Percentiles rank a stretch among this genome's conserved stretches.
Evolutionary conservation across 2,113 vertebrate genomes (phyloP).

Genomic region (Alouatta palliata): DNA sequence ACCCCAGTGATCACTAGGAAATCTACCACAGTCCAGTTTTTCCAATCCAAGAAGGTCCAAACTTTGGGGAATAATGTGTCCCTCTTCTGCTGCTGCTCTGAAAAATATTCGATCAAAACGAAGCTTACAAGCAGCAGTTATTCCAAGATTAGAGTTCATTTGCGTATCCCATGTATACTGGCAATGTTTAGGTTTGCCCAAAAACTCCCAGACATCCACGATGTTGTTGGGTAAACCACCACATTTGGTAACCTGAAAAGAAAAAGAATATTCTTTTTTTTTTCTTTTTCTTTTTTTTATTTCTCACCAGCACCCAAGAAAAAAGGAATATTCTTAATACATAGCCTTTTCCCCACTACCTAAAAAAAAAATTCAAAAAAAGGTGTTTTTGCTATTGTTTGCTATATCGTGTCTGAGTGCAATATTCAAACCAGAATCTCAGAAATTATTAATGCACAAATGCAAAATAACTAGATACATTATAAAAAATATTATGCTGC

Average conservation of each 20-base stretch:
- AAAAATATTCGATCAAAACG: slow-evolving; percentile 95
- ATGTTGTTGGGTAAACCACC: slow-evolving; percentile 87
- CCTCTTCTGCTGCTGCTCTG: slow-evolving; percentile 81
- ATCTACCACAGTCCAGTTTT: slow-evolving; percentile 94
- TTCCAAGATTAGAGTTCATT: slow-evolving; percentile 89
- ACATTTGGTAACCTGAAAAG: slow-evolving; percentile 88
- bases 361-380: not conserved
- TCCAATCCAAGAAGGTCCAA: slow-evolving; percentile 93
- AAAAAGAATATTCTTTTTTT: not conserved
- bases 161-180: slow-evolving; percentile 97
- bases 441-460: not conserved
- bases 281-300: too few relatives aligned
- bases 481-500: not conserved
- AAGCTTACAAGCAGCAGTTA: slow-evolving; percentile 83
- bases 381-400: not conserved
- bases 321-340: too few relatives aligned
- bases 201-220: slow-evolving; percentile 92
- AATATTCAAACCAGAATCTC: not conserved
- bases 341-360: not conserved
- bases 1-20: slow-evolving; percentile 98
- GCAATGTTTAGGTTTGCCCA: slow-evolving; percentile 92
- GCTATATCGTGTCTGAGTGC: not conserved
- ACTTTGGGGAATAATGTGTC: slow-evolving; percentile 86
- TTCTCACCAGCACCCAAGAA: too few relatives aligned
- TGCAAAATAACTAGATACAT: not conserved